These are phyloP conservation scores for Metacarcinus magister DNA, from an alignment of 2,888 invertebrate species.

Conservation along the genomic window DNA sequence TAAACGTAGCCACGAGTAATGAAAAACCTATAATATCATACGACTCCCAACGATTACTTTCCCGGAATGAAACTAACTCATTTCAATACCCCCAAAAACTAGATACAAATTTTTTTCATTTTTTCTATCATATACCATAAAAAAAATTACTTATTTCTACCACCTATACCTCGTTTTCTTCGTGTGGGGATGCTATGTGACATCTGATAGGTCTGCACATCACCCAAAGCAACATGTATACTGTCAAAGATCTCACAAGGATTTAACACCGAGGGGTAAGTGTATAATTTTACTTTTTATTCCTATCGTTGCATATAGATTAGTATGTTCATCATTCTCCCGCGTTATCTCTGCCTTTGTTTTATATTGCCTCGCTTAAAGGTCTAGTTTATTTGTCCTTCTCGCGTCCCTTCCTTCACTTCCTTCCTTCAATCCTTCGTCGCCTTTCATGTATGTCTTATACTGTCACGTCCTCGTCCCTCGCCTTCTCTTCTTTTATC, in stretches of 20 bases:
- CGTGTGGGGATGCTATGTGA: too few relatives aligned
- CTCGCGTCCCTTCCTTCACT: not conserved
- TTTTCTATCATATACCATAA: not conserved
- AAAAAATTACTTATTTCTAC: not conserved
- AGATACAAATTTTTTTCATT: too few relatives aligned
- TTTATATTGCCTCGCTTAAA: not conserved
- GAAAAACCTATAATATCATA: not conserved
- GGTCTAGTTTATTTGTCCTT: not conserved
- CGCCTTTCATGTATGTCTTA: not conserved
- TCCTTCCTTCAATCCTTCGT: not conserved
- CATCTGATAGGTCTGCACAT: not conserved
- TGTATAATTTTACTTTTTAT: not conserved
- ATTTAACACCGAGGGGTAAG: not conserved
- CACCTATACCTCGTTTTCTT: not conserved
- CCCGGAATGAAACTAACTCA: not conserved
- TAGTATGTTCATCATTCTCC: not conserved
- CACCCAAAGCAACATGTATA: not conserved
- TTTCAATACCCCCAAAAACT: not conserved
- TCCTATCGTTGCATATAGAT: not conserved
- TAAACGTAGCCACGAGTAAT: conserved; percentile 6
- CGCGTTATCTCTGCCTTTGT: not conserved
- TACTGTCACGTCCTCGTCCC: not conserved
- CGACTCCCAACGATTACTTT: not conserved
- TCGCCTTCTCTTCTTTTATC: not conserved
- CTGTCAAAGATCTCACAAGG: not conserved